Base-by-base conservation (phyloP, 92 coral and sea anemone species). In the Parazoanthus darwini region DNA sequence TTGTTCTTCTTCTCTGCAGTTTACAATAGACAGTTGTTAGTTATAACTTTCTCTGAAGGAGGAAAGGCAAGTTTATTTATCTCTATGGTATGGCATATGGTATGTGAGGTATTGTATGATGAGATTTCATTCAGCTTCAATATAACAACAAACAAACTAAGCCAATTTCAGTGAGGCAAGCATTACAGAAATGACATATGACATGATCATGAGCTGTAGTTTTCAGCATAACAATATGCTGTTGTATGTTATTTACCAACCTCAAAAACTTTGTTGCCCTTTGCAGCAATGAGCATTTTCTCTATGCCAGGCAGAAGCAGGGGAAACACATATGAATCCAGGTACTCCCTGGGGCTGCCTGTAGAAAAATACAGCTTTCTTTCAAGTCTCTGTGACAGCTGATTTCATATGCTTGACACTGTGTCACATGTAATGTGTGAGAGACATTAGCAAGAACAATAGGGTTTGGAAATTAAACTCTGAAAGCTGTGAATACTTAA, bases 181-280 rank as follows among this genome's bases (percentile, higher is more conserved):
- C 25, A 1, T 63, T 23, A 63, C 70, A 63, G 26, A 7, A 63
- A 22, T 3, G 26, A 7, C 26, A 63, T 15, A 11, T 54, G 18
- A 11, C 9, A 13, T 29, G 33, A 51, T 11, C 20, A 54, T 54
- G 18, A 54, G 59, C 59, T 54, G 20, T 15, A 11, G 14, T 54
- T 54, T 58, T 63, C 70, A 63, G 70, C 25, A 63, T 22, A 20
- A 63, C 70, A 63, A 54, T 20, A 54, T 54, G 14, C 3, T 63
- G 70, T 8, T 78, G 9, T 9, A 7, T 23, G 39, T 14, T 22
- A 25, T 9, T 35, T 79, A 78, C 82, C 50, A 71, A 96, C 99
- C 98, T 96, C 99, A 91, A 96, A 96, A 23, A 96, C 99, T 94
- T 96, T 96, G 85, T 95, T 96, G 73, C 94, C 97, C 81, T 95